Base-by-base conservation (phyloP, 2,113 vertebrate genomes). In the Tautogolabrus adspersus region DNA sequence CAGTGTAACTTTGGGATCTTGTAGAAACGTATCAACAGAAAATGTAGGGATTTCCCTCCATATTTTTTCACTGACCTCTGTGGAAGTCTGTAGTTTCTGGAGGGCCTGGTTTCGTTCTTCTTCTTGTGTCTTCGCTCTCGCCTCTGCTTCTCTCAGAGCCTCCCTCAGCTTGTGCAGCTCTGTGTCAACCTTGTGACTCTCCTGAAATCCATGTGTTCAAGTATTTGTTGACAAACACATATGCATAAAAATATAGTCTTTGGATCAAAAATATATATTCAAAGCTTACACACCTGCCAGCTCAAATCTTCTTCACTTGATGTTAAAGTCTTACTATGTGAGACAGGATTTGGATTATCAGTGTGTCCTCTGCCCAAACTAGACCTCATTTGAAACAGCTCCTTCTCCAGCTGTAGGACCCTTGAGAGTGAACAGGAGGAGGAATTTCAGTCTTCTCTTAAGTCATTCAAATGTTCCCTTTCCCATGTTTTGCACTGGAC, bases 361-460 rank as follows among this genome's bases (percentile, higher is more conserved):
- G 2, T 26, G 59, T 73, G 87, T 46, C 74, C 87, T 60, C 72
- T 79, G 30, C 90, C 86, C 64, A 93, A 77, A 66, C 7, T 64
- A 15, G 61, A 74, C 68, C 76, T 92, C 54, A 93, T 84, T 63
- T 93, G 91, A 56, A 86, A 49, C 80, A 95, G 77, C 51, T 95
- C 93, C 72, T 88, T 84, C 77, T 95, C 94, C 85, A 95, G 66
- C 78, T 91, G 77, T 30, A 90, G 72, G 76, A 95, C 84, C 86
- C 95, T 95, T 71, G 11, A 40, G 65, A 66, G n/a, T 49, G 23
- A 63, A 74, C 44, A 75, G 54, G 1, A 56, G 52, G 16, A 59
- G 56, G 19, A 77, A 44, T 57, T 66, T 74, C 5, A 47, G 10
- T 38, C 18, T 49, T 44, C 55, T 56, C 21, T 38, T 34, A 34